Percentiles rank a stretch among this genome's conserved stretches.
phyloP scores from a whole-genome alignment of 2,113 vertebrate species.

The Eulacestoma nigropectus region DNA sequence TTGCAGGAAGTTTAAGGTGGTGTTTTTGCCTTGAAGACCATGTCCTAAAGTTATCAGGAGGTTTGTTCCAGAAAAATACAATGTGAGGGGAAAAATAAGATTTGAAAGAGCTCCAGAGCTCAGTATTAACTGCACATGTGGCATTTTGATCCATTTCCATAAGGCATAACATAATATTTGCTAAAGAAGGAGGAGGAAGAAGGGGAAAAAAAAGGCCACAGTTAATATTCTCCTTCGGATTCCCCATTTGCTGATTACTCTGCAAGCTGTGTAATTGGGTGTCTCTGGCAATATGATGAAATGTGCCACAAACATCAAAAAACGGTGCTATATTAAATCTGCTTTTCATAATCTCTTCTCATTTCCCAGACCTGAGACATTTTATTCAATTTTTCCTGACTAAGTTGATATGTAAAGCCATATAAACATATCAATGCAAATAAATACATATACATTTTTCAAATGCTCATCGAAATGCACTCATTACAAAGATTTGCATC shows the following conservation, averaged over 20 bases:
- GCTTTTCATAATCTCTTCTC: conserved; percentile 70
- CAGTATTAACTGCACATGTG: conserved; percentile 51
- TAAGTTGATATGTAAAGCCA: conserved; percentile 70
- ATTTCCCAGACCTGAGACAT: conserved; percentile 66
- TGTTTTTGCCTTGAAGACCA: neutral
- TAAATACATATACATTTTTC: conserved; percentile 58
- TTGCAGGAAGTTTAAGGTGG: conserved; percentile 39
- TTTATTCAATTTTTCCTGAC: conserved; percentile 69
- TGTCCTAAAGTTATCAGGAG: conserved; percentile 9
- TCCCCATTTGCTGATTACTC: conserved; percentile 62
- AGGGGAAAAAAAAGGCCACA: neutral
- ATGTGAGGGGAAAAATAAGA: conserved; percentile 51
- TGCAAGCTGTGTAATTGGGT: conserved; percentile 66
- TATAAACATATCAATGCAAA: conserved; percentile 66
- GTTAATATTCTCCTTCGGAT: conserved; percentile 53
- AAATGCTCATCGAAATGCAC: conserved; percentile 15
- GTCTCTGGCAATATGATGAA: conserved; percentile 61
- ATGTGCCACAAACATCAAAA: conserved; percentile 69
- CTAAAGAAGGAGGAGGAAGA: conserved; percentile 49
- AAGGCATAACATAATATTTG: conserved; percentile 62
- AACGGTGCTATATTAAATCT: conserved; percentile 63
- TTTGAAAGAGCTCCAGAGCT: conserved; percentile 54
- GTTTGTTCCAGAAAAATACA: conserved; percentile 64
- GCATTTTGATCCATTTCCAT: conserved; percentile 64
- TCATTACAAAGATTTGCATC: conserved; percentile 52